Conservation (phyloP, 2,888 invertebrate genomes). For the Epsilonema sp. region DNA sequence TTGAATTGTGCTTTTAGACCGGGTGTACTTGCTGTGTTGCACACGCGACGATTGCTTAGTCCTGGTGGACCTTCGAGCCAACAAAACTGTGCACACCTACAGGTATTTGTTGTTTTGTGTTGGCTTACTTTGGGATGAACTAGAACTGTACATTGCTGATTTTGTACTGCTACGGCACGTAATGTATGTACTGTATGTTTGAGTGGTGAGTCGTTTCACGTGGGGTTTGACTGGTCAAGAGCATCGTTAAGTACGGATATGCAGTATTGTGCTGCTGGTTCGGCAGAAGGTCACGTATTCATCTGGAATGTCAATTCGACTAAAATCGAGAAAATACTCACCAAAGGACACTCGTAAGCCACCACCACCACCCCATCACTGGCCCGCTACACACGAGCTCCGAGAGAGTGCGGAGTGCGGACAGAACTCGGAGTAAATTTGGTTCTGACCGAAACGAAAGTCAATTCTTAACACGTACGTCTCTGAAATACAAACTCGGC, state of each 20-base stretch:
- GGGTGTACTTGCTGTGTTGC: slow-evolving; percentile 68
- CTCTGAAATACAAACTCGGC: too few species aligned
- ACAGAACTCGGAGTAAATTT: too few species aligned
- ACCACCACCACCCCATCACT: too few species aligned
- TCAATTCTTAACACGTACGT: too few species aligned
- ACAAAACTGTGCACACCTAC: slow-evolving; percentile 68
- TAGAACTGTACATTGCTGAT: too few species aligned
- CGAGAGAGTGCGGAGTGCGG: too few species aligned
- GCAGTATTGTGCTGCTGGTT: slow-evolving; percentile 69
- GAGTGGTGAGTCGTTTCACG: slow-evolving; percentile 83
- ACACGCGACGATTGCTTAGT: slow-evolving; percentile 85
- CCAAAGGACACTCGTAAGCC: slow-evolving; percentile 6
- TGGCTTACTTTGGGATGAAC: background rate
- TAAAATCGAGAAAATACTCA: slow-evolving; percentile 7
- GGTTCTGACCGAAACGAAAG: too few species aligned
- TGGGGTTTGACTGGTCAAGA: slow-evolving; percentile 79
- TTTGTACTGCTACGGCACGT: background rate
- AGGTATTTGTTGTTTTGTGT: too few species aligned
- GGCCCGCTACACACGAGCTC: too few species aligned
- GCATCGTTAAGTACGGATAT: slow-evolving; percentile 79
- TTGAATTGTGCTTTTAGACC: slow-evolving; percentile 41
- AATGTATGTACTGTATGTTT: slow-evolving; percentile 18
- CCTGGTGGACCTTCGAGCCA: slow-evolving; percentile 73
- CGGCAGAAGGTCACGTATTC: slow-evolving; percentile 68
- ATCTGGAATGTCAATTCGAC: slow-evolving; percentile 52